These are phyloP conservation scores for Sprattus sprattus DNA, from an alignment of 2,113 vertebrate species.

Conservation along the genomic window DNA sequence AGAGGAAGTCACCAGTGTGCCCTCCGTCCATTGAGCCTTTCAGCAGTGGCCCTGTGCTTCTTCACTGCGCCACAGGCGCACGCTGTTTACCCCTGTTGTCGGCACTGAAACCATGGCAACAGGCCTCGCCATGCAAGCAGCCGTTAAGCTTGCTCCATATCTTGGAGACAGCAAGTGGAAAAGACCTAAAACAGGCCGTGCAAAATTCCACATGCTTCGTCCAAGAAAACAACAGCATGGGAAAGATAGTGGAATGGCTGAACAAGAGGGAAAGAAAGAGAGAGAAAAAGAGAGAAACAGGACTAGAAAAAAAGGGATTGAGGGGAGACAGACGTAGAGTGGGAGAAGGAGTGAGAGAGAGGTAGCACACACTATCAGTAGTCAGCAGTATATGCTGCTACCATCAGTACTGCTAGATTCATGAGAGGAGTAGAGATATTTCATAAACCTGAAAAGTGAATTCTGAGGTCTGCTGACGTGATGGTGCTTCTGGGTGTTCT, in stretches of 20 bases:
- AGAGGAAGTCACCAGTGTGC: conserved; percentile 6
- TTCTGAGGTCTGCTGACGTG: too few relatives aligned
- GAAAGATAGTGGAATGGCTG: conserved; percentile 14
- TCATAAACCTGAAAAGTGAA: not conserved
- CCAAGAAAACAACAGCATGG: conserved; percentile 20
- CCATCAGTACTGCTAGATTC: too few relatives aligned
- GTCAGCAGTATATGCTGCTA: too few relatives aligned
- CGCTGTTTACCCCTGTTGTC: conserved; percentile 63
- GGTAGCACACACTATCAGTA: not conserved
- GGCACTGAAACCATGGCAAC: conserved; percentile 57
- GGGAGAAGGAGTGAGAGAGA: not conserved
- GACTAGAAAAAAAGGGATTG: not conserved
- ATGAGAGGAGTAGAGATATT: not conserved
- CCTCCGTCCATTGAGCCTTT: not conserved
- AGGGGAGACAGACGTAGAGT: not conserved
- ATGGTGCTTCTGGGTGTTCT: not conserved
- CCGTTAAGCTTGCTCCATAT: conserved; percentile 50
- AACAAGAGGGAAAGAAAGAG: conserved; percentile 15
- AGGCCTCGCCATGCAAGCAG: conserved; percentile 49
- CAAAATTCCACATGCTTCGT: conserved; percentile 9
- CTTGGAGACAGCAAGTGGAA: conserved; percentile 59
- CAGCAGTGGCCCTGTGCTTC: not conserved
- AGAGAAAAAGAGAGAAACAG: not conserved
- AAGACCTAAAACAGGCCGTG: conserved; percentile 26
- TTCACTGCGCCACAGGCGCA: conserved; percentile 22